Percentiles rank a stretch among this genome's conserved stretches.
These are phyloP conservation scores for Pomacea maculata DNA, from an alignment of 1,140 invertebrate species.

Conservation along the genomic window DNA sequence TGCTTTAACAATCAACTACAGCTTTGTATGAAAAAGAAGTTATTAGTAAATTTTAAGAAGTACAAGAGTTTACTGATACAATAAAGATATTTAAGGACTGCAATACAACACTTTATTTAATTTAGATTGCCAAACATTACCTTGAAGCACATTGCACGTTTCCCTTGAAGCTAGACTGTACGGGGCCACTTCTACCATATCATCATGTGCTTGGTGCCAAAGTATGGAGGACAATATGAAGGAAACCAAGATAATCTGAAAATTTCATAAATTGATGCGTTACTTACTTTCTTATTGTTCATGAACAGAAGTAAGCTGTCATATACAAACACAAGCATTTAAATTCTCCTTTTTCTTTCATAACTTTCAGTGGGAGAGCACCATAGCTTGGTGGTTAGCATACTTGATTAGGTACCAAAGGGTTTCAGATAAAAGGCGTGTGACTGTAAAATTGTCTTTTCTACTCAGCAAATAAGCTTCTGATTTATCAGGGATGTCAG, in stretches of 20 bases:
- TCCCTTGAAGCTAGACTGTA: not conserved
- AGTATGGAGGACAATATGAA: constrained; percentile 62
- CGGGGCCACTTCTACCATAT: constrained; percentile 13
- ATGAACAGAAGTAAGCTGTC: not conserved
- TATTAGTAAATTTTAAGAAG: not conserved
- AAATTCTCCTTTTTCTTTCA: not conserved
- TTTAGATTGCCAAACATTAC: not conserved
- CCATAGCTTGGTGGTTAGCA: too few species aligned
- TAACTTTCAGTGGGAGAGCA: not conserved
- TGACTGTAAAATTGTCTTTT: too few species aligned
- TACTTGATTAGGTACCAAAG: too few species aligned
- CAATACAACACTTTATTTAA: not conserved
- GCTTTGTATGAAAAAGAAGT: not conserved
- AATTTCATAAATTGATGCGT: not conserved
- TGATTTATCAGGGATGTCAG: too few species aligned
- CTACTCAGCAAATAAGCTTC: too few species aligned
- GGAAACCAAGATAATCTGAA: constrained; percentile 59
- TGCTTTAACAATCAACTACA: not conserved
- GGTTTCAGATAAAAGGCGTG: too few species aligned
- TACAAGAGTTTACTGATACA: not conserved
- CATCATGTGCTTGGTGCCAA: constrained; percentile 63
- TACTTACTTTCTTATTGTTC: not conserved
- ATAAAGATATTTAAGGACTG: too few species aligned
- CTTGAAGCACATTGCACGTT: not conserved
- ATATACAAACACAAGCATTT: not conserved